Conservation (phyloP, 2,888 invertebrate species). For the Dryocosmus kuriphilus region DNA sequence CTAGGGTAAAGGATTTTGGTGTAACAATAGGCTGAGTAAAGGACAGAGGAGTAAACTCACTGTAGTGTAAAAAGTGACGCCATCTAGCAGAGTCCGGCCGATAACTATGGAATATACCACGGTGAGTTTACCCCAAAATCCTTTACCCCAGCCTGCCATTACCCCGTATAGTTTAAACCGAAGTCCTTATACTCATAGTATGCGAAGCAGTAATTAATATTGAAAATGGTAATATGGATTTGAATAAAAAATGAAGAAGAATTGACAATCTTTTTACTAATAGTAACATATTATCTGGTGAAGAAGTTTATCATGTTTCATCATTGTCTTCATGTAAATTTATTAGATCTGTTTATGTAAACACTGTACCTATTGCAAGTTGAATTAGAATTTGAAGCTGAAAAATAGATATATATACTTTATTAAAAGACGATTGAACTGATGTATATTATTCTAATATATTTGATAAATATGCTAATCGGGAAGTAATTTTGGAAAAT, state of each 20-base stretch:
- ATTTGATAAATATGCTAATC: slow-evolving; percentile 10
- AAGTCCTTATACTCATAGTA: no score
- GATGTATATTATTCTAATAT: slow-evolving; percentile 1
- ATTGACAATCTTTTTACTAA: background rate
- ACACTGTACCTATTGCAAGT: background rate
- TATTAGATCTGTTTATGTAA: background rate
- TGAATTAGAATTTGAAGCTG: background rate
- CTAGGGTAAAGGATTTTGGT: no score
- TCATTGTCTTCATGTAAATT: background rate
- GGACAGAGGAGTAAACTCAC: no score
- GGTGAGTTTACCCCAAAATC: no score
- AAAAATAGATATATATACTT: background rate
- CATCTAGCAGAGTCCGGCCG: no score
- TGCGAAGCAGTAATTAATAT: background rate
- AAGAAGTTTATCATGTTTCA: slow-evolving; percentile 11
- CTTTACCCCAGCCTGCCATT: no score
- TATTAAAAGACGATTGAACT: background rate
- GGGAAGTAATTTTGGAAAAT: slow-evolving; percentile 6
- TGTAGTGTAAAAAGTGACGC: no score
- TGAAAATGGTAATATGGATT: background rate
- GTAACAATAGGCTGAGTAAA: no score
- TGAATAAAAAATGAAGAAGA: background rate
- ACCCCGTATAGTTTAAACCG: no score
- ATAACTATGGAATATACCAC: no score
- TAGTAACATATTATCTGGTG: background rate